These are phyloP conservation scores for Zygogramma bicolorata DNA, from an alignment of 2,888 invertebrate genomes.

Conservation along the genomic window DNA sequence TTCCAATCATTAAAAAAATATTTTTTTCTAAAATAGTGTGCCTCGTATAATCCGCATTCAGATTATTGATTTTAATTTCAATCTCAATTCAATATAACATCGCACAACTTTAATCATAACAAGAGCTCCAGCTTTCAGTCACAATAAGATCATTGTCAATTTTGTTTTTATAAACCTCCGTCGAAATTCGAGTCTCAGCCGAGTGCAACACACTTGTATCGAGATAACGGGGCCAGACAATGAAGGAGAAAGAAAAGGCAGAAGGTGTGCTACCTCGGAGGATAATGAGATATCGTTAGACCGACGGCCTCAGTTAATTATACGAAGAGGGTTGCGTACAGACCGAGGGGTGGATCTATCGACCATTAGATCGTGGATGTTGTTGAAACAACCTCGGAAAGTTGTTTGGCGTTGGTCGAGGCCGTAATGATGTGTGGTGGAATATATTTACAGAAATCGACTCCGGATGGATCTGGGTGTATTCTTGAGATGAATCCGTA, in stretches of 20 bases:
- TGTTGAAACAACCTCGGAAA: slow-evolving; percentile 18
- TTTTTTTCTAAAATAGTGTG: background rate
- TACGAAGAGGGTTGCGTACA: slow-evolving; percentile 58
- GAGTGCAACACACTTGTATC: slow-evolving; percentile 45
- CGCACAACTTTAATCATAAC: background rate
- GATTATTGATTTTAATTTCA: no score
- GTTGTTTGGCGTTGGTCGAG: slow-evolving; percentile 18
- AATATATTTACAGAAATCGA: background rate
- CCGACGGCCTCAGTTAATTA: slow-evolving; percentile 62
- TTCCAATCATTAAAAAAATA: no score
- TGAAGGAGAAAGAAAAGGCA: slow-evolving; percentile 48
- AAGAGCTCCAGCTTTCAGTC: background rate
- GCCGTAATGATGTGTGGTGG: background rate
- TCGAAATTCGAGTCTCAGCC: background rate
- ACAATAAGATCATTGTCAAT: background rate
- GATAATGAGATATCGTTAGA: slow-evolving; percentile 63
- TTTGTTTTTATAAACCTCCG: background rate
- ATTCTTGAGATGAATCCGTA: no score
- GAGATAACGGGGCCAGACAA: slow-evolving; percentile 53
- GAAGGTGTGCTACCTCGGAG: slow-evolving; percentile 58
- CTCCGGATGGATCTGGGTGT: no score
- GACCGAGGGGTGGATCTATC: slow-evolving; percentile 45
- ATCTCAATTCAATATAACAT: no score
- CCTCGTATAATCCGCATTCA: background rate
- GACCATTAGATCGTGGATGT: slow-evolving; percentile 39